Percentiles rank a stretch among this genome's conserved stretches.
Conservation (phyloP, 2,888 invertebrate genomes). For the Scelioninae gen. 1 region DNA sequence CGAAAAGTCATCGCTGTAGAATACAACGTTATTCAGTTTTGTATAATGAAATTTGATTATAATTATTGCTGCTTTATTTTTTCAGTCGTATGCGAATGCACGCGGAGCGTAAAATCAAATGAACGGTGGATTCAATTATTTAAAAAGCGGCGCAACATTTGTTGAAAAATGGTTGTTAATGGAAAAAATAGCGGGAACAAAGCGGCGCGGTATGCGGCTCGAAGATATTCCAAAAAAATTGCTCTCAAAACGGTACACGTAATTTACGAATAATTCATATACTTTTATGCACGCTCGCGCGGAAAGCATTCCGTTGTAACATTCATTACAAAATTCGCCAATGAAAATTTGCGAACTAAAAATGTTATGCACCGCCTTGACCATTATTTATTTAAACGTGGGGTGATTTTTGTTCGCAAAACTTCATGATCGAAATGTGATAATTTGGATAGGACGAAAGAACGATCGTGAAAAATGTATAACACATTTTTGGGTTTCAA, state of each 20-base stretch:
- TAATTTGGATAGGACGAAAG: slow-evolving; percentile 11
- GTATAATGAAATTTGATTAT: slow-evolving; percentile 64
- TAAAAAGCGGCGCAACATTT: slow-evolving; percentile 52
- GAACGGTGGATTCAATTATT: slow-evolving; percentile 56
- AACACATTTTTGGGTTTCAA: slow-evolving; percentile 45
- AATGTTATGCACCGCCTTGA: too few relatives aligned
- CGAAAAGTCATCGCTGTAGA: slow-evolving; percentile 27
- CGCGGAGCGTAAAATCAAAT: slow-evolving; percentile 58
- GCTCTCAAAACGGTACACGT: background rate
- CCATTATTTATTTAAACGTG: too few relatives aligned
- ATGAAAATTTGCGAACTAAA: too few relatives aligned
- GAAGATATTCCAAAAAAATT: slow-evolving; percentile 33
- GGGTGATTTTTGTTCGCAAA: background rate
- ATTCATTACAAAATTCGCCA: too few relatives aligned
- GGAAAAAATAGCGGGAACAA: slow-evolving; percentile 56
- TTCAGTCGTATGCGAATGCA: slow-evolving; percentile 47
- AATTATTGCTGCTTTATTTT: slow-evolving; percentile 62
- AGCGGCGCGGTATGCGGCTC: slow-evolving; percentile 38
- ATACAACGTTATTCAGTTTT: slow-evolving; percentile 41
- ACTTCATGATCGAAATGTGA: background rate
- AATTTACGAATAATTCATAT: slow-evolving; percentile 46
- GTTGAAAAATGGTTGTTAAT: slow-evolving; percentile 48
- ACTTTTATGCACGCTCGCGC: slow-evolving; percentile 10
- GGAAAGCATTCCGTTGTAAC: too few relatives aligned
- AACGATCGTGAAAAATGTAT: slow-evolving; percentile 63